phyloP scores from a whole-genome alignment of 2,888 invertebrate genomes.

The Cryptops parisi region DNA sequence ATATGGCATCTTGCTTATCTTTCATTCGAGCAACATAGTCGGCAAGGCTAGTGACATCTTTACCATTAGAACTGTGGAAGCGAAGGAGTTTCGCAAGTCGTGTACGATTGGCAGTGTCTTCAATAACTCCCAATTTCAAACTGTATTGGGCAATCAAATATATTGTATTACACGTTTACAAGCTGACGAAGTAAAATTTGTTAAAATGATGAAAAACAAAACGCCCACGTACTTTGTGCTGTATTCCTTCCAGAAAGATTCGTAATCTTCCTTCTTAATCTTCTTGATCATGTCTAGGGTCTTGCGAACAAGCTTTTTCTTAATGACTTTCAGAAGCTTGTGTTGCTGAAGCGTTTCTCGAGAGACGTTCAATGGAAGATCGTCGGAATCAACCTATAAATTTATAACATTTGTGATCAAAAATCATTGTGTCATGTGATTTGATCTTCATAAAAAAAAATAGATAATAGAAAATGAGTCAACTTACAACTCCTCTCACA shows the following conservation, averaged over 20 bases:
- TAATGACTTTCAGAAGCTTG: conserved; percentile 96
- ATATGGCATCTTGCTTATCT: conserved; percentile 83
- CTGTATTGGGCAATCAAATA: conserved; percentile 33
- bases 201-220: neutral
- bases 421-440: too few relatives aligned
- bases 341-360: conserved; percentile 97
- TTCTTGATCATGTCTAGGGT: conserved; percentile 97
- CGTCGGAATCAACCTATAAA: conserved; percentile 73
- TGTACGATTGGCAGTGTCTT: conserved; percentile 92
- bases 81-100: conserved; percentile 85
- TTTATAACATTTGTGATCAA: too few relatives aligned
- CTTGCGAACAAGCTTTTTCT: conserved; percentile 96
- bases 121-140: conserved; percentile 90
- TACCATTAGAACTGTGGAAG: conserved; percentile 65
- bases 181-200: neutral
- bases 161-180: neutral
- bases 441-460: neutral
- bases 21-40: conserved; percentile 95
- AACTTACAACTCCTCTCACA: conserved; percentile 70
- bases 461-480: neutral
- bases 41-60: conserved; percentile 51
- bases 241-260: conserved; percentile 97
- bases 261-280: conserved; percentile 72
- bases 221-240: conserved; percentile 59
- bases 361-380: conserved; percentile 93